Percentiles rank a stretch among this genome's conserved stretches.
phyloP scores from a whole-genome alignment of 2,888 invertebrate species.

The Phorcus lineatus region DNA sequence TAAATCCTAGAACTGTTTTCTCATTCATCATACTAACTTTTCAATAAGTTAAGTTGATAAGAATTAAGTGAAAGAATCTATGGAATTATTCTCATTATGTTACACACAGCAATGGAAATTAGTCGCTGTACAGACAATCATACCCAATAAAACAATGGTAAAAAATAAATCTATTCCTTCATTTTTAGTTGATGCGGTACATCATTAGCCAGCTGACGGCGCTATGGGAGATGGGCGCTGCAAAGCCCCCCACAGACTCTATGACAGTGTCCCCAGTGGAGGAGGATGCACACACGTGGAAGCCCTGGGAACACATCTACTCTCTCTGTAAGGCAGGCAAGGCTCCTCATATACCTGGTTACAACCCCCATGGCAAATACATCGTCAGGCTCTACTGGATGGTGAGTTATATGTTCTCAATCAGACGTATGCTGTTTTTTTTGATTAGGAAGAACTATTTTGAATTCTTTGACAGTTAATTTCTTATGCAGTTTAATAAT shows the following conservation, averaged over 20 bases:
- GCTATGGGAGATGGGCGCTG: conserved; percentile 70
- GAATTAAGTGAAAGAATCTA: too few species aligned
- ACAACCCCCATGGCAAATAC: conserved; percentile 76
- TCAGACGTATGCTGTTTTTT: too few species aligned
- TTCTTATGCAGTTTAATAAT: too few species aligned
- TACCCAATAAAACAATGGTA: not conserved
- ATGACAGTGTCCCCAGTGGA: conserved; percentile 53
- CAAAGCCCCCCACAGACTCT: conserved; percentile 53
- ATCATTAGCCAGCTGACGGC: conserved; percentile 74
- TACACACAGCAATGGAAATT: too few species aligned
- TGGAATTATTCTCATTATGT: too few species aligned
- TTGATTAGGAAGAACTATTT: too few species aligned
- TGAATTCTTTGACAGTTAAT: too few species aligned
- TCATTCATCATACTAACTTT: too few species aligned
- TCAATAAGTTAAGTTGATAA: too few species aligned
- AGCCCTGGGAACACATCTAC: conserved; percentile 76
- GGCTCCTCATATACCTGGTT: conserved; percentile 72
- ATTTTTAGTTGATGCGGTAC: conserved; percentile 72
- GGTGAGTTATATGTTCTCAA: conserved; percentile 64
- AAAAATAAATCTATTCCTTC: not conserved
- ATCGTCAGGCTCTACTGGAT: conserved; percentile 75
- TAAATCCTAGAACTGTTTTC: too few species aligned
- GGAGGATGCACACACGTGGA: conserved; percentile 68
- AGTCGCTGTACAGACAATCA: too few species aligned
- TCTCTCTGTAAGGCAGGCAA: conserved; percentile 73